A percentile compares a stretch with the other conserved stretches of the same genome.
Evolutionary conservation across 2,113 vertebrate genomes (phyloP).

Genomic region (Macrotus californicus): DNA sequence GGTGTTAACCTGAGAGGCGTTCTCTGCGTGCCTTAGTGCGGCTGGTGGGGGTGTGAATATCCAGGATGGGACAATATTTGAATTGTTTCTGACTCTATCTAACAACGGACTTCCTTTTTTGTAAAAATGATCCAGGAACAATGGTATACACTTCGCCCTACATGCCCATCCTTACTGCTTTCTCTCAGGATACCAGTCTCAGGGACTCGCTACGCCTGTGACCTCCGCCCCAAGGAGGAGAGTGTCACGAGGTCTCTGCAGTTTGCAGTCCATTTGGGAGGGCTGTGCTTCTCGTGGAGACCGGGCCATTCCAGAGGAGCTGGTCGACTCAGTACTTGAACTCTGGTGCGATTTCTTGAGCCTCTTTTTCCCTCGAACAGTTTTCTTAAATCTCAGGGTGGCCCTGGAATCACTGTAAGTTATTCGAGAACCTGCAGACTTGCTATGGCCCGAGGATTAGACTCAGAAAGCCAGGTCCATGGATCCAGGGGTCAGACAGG

Average conservation of each 20-base stretch:
- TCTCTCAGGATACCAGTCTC: neutral
- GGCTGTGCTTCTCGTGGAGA: neutral
- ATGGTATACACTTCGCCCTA: neutral
- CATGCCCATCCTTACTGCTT: neutral
- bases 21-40: neutral
- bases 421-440: neutral
- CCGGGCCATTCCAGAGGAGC: neutral
- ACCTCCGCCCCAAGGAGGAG: neutral
- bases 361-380: neutral
- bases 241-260: neutral
- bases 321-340: neutral
- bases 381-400: neutral
- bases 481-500: neutral
- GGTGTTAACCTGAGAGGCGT: neutral
- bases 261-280: neutral
- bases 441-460: neutral
- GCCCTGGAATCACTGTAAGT: neutral
- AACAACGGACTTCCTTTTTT: neutral
- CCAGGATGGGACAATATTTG: neutral
- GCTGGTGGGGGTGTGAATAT: neutral
- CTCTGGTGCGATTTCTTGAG: neutral
- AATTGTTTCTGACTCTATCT: neutral
- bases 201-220: neutral
- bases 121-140: neutral
- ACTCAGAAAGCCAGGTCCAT: neutral